phyloP scores from a whole-genome alignment of 2,888 invertebrate species.

The Drosophila silvestris region DNA sequence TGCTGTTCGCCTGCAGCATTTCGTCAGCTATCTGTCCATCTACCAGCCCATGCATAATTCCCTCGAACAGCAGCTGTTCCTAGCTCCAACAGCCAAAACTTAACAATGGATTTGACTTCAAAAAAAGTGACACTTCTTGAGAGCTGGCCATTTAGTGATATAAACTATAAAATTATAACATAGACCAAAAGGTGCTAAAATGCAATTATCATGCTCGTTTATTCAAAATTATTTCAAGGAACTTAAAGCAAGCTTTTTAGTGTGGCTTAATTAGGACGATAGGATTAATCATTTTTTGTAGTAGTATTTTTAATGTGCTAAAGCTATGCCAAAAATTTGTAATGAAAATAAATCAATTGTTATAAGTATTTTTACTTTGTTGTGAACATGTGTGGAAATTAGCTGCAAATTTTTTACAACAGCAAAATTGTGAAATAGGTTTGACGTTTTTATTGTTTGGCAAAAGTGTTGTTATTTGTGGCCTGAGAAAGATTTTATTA shows the following conservation, averaged over 20 bases:
- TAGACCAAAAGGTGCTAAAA: neutral
- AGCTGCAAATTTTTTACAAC: slow-evolving; percentile 1
- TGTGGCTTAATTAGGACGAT: neutral
- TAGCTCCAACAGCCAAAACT: slow-evolving; percentile 1
- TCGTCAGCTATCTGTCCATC: slow-evolving; percentile 61
- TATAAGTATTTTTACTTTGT: neutral
- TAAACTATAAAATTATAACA: neutral
- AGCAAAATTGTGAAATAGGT: neutral
- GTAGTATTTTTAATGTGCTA: neutral
- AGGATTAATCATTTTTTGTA: neutral
- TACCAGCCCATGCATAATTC: slow-evolving; percentile 42
- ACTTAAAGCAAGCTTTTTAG: neutral
- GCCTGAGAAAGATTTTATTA: neutral
- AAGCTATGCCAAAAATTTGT: neutral
- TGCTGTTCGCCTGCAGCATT: slow-evolving; percentile 61
- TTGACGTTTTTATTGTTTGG: neutral
- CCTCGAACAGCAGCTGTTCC: slow-evolving; percentile 20
- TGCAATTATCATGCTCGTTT: neutral
- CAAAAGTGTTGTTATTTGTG: neutral
- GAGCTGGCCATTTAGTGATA: neutral
- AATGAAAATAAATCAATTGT: slow-evolving; percentile 2
- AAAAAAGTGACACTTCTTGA: neutral
- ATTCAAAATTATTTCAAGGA: neutral
- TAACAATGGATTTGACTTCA: slow-evolving; percentile 7
- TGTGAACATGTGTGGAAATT: neutral